Percentiles rank a stretch among this genome's conserved stretches.
Conservation (phyloP, 2,888 invertebrate species). For the Neoascia interrupta region DNA sequence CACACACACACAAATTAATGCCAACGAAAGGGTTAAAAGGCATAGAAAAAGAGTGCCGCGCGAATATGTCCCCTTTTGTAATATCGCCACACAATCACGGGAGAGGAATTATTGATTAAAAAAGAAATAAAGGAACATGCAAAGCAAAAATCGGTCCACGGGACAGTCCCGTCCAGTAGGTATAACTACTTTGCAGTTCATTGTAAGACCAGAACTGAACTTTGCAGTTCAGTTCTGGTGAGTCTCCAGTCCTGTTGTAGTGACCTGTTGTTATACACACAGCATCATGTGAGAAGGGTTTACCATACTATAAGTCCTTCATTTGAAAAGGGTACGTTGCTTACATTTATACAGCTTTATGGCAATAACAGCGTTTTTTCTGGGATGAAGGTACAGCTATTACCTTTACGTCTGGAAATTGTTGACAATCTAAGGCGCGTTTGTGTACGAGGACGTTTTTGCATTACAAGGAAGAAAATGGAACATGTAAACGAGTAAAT, state of each 20-base stretch:
- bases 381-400: no score
- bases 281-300: constrained; percentile 34
- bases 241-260: constrained; percentile 42
- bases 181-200: constrained; percentile 42
- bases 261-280: constrained; percentile 46
- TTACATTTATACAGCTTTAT: constrained; percentile 1
- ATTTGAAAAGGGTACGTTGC: constrained; percentile 13
- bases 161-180: constrained; percentile 66
- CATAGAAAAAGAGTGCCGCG: constrained; percentile 9
- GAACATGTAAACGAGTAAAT: constrained; percentile 28
- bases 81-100: constrained; percentile 67
- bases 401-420: constrained; percentile 29
- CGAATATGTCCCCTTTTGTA: constrained; percentile 66
- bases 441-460: constrained; percentile 18
- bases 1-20: constrained; percentile 41
- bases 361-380: constrained; percentile 16
- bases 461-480: constrained; percentile 8
- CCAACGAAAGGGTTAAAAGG: constrained; percentile 64
- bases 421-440: constrained; percentile 60
- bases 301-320: background rate
- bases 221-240: constrained; percentile 44
- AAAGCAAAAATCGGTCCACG: constrained; percentile 40
- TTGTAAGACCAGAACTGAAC: constrained; percentile 60
- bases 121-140: background rate
- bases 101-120: constrained; percentile 59